Conservation (phyloP, 2,888 invertebrate species). For the Drosophila pseudotakahashii region DNA sequence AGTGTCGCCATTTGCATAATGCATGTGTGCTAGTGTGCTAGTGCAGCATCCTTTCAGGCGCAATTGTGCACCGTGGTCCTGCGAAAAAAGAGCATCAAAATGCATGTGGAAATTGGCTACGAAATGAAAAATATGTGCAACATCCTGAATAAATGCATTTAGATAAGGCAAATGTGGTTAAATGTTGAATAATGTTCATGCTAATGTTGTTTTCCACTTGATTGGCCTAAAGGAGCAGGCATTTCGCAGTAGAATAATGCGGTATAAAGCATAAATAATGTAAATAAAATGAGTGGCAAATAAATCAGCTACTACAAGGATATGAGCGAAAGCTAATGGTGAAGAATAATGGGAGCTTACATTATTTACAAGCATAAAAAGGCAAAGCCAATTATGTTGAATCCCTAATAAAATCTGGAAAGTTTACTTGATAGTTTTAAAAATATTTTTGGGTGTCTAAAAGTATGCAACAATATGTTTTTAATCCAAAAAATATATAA, state of each 20-base stretch:
- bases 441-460: too few species aligned
- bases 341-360: not conserved
- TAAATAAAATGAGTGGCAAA: not conserved
- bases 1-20: conserved; percentile 65
- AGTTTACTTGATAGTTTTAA: too few species aligned
- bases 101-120: conserved; percentile 31
- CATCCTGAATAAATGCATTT: conserved; percentile 44
- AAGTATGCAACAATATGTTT: too few species aligned
- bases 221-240: conserved; percentile 17
- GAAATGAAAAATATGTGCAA: conserved; percentile 41
- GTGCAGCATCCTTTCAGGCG: conserved; percentile 66
- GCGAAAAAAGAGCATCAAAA: conserved; percentile 34
- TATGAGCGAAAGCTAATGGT: not conserved
- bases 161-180: conserved; percentile 31
- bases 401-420: not conserved
- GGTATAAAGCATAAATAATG: conserved; percentile 13
- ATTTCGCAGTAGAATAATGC: not conserved
- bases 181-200: conserved; percentile 33
- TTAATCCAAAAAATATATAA: too few species aligned
- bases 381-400: not conserved
- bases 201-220: conserved; percentile 28
- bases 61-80: conserved; percentile 63
- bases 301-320: not conserved
- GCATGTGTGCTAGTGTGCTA: conserved; percentile 9
- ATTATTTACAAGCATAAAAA: not conserved